These are phyloP conservation scores for Troides oblongomaculatus DNA, from an alignment of 2,888 invertebrate species.

Conservation along the genomic window DNA sequence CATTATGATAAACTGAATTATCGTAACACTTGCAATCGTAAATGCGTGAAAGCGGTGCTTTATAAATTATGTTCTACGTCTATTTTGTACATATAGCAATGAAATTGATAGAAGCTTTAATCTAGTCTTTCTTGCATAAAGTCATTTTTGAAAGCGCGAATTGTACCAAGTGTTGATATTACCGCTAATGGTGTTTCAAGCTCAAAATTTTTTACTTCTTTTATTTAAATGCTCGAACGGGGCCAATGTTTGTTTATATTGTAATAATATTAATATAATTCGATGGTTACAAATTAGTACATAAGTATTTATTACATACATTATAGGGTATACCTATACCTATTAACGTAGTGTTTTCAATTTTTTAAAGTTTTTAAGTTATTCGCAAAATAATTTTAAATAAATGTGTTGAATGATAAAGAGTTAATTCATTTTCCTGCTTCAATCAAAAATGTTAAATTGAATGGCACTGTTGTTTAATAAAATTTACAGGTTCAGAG, in stretches of 20 bases:
- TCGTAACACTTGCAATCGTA: constrained; percentile 6
- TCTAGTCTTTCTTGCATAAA: constrained; percentile 74
- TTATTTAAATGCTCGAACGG: constrained; percentile 58
- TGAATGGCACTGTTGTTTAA: background rate
- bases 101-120: constrained; percentile 76
- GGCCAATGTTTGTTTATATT: constrained; percentile 67
- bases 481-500: background rate
- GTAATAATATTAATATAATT: constrained; percentile 54
- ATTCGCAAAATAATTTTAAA: constrained; percentile 73
- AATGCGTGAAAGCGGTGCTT: constrained; percentile 57
- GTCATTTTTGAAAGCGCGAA: constrained; percentile 63
- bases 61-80: constrained; percentile 41
- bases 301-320: constrained; percentile 78
- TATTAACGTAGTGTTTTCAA: constrained; percentile 67
- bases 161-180: constrained; percentile 52
- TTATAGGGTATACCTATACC: constrained; percentile 40
- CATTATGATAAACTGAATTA: constrained; percentile 73
- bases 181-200: constrained; percentile 46
- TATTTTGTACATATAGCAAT: constrained; percentile 54
- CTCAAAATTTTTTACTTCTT: constrained; percentile 49
- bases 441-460: background rate
- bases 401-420: constrained; percentile 67
- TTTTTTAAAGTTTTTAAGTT: constrained; percentile 77
- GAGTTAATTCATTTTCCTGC: constrained; percentile 35
- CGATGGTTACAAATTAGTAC: constrained; percentile 59